Evolutionary conservation across 2,113 vertebrate species (phyloP).

Genomic region (Oryzias woworae): DNA sequence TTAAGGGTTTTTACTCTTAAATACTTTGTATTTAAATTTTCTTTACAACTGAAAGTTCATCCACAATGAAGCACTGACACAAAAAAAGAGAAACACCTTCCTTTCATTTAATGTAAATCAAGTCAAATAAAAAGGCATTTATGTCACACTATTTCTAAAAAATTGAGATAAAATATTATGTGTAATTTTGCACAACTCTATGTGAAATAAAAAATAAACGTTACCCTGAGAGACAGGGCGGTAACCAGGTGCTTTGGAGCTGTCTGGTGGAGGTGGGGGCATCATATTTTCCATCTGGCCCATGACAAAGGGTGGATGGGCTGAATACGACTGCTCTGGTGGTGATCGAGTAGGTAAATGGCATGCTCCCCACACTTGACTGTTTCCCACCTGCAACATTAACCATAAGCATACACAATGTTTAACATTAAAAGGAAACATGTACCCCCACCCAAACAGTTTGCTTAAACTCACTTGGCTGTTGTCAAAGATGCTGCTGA

Average conservation of each 20-base stretch:
- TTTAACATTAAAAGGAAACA: too few relatives aligned
- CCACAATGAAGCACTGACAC: too few relatives aligned
- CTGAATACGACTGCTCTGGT: constrained; percentile 88
- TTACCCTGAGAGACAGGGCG: constrained; percentile 90
- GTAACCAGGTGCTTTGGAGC: constrained; percentile 95
- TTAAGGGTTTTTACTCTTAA: too few relatives aligned
- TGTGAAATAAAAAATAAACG: constrained; percentile 92
- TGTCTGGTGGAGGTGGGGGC: constrained; percentile 83
- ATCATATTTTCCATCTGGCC: constrained; percentile 92
- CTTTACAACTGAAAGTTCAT: too few relatives aligned
- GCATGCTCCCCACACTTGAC: constrained; percentile 94
- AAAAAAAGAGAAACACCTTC: too few relatives aligned
- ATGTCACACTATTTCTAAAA: too few relatives aligned
- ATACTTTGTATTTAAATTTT: too few relatives aligned
- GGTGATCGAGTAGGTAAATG: constrained; percentile 87
- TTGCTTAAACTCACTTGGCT: constrained; percentile 56
- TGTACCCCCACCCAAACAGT: too few relatives aligned
- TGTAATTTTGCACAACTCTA: constrained; percentile 2
- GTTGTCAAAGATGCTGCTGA: constrained; percentile 95
- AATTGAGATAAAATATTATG: too few relatives aligned
- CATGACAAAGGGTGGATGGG: constrained; percentile 87
- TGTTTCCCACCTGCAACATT: constrained; percentile 85
- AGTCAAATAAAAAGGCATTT: not conserved
- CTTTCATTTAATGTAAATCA: too few relatives aligned
- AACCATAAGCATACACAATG: too few relatives aligned